Evolutionary conservation across 2,113 vertebrate species (phyloP), one percentile per base, ranked within the genome.

Genomic region (Pterocles burchelli): DNA sequence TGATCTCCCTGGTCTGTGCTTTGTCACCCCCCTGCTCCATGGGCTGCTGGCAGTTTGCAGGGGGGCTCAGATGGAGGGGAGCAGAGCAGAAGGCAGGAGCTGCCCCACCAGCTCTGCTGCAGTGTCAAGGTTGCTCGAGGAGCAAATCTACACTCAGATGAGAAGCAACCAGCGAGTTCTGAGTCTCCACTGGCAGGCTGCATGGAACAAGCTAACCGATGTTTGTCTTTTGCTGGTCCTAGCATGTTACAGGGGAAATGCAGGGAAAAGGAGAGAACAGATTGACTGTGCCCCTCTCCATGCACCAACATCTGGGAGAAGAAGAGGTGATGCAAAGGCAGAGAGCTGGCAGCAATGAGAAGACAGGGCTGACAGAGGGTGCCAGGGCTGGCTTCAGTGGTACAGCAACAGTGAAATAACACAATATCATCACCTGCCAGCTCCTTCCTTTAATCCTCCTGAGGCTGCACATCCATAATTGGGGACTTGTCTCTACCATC

Each of bases 401-500:
- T 48, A 43, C 85, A 86, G 36, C 70, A 81, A 46, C 11, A 68
- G 49, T 34, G 33, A 84, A 86, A 71, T 7, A 54, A 33, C 48
- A 79, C 36, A 63, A 0, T 48, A 77, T 17, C 80, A 75, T 80
- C 86, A 84, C 34, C 79, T 49, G 83, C 57, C 90, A 83, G 68
- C 63, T 88, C 68, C 82, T 77, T 48, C 52, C 75, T 94, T 90
- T 84, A 84, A 90, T 93, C 70, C 57, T 91, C 46, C 80, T 65
- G 80, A 89, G 52, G 52, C 65, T 90, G 83, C 65, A 74, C 73
- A 12, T 75, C 70, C 92, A 4, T 36, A 89, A 57, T 20, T 75
- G 86, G 65, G 57, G 79, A 90, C 88, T 71, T 90, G 63, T 91
- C 90, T 93, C 68, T 81, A 55, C 79, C 85, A 80, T 68, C 78